Conservation (phyloP, 2,797 vertebrate species). For the Delichon dasypus region DNA sequence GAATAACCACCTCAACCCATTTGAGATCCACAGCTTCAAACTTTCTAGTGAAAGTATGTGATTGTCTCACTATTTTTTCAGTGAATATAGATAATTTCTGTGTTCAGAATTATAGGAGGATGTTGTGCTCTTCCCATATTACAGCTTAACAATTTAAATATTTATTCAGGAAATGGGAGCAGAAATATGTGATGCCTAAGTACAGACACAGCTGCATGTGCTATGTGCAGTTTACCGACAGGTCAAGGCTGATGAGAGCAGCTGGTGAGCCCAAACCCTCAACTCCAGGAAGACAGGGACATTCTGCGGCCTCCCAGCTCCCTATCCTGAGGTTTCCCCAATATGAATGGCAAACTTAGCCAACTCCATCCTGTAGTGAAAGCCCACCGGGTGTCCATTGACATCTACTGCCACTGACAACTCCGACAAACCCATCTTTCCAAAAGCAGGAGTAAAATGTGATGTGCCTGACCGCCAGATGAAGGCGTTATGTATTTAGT, state of each 20-base stretch:
- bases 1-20: background rate
- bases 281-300: background rate
- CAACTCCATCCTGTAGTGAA: background rate
- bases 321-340: accelerated
- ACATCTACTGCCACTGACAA: background rate
- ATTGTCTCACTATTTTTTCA: background rate
- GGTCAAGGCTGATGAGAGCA: background rate
- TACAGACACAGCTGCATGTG: background rate
- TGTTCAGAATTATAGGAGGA: background rate
- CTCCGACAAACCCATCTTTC: background rate
- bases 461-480: background rate
- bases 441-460: background rate
- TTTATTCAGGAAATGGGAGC: background rate
- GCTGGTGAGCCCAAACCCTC: background rate
- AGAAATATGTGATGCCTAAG: background rate
- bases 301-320: background rate
- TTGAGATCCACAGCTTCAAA: background rate
- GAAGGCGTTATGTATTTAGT: background rate
- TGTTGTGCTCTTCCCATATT: background rate
- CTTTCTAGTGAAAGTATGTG: background rate
- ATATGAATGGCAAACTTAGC: background rate
- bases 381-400: background rate
- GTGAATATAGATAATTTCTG: background rate
- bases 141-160: background rate
- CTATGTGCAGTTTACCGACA: background rate